Evolutionary conservation across 2,113 vertebrate species (phyloP), one percentile per base, ranked within the genome.

Genomic region (Myxocyprinus asiaticus): DNA sequence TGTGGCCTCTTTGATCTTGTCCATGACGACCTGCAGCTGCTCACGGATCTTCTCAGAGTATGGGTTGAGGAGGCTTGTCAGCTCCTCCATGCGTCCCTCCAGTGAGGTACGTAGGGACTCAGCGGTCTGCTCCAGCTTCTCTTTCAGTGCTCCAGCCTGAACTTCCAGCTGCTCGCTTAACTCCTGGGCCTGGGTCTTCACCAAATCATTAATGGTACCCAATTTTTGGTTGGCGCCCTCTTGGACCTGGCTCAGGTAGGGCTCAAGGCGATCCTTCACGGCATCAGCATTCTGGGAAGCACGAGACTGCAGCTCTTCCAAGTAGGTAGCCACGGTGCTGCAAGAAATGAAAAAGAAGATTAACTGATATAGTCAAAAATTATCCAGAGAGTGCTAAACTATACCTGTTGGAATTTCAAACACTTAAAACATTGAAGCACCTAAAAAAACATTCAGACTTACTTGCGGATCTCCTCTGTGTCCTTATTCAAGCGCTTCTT

Each of bases 401-500:
- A 33, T 22, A 4, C 8, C 5, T 10, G 5, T 10, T 55, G 55
- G 5, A 4, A 56, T 56, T n/a, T n/a, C 2, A n/a, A n/a, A 5
- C 7, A 7, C 5, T 15, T 71, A 22, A 15, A 48, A 48, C 14
- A 58, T 14, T 5, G 9, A n/a, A 22, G 22, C 22, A 65, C 12
- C 73, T 44, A 4, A 65, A 51, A n/a, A 0, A 6, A 4, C 70
- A 66, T 45, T 48, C 44, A 44, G 9, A 88, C 92, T 89, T 76
- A 94, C 93, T 78, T 88, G 76, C 82, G 88, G 69, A 95, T 93
- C 81, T 92, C 90, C 55, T 93, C 89, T 0, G 87, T 82, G 81
- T 95, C 94, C 82, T 93, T 94, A 86, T 22, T 69, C 80, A 95
- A 88, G 6, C 94, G 91, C 12, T 95, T 95, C 89, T 81, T 94